Evolutionary conservation across 1,140 invertebrate genomes (phyloP).

Genomic region (Bombus ignitus): DNA sequence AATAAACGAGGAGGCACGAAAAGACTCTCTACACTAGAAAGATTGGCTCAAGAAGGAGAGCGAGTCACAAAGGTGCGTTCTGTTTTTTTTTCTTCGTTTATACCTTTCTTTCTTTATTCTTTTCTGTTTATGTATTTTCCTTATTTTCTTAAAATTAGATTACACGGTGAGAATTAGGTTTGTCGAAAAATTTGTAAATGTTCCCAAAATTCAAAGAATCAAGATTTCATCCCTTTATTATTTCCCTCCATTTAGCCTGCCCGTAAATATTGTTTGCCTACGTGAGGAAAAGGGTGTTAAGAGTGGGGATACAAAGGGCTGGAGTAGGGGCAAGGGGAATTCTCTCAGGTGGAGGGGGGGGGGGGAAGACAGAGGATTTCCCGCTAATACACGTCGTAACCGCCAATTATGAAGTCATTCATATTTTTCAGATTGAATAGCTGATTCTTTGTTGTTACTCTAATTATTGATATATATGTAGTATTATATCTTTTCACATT

Average conservation of each 20-base stretch:
- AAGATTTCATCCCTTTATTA: constrained; percentile 28
- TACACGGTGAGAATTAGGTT: background rate
- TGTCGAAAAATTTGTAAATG: constrained; percentile 21
- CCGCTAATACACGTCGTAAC: constrained; percentile 42
- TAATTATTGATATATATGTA: background rate
- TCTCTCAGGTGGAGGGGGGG: constrained; percentile 1
- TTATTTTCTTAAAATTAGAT: background rate
- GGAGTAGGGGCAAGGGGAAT: constrained; percentile 20
- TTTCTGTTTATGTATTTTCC: background rate
- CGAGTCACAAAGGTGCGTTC: constrained; percentile 80
- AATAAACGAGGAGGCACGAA: constrained; percentile 80
- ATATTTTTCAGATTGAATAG: background rate
- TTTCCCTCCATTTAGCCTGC: constrained; percentile 67
- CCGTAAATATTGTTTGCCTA: constrained; percentile 61
- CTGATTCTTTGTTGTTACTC: constrained; percentile 13
- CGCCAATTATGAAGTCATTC: constrained; percentile 62
- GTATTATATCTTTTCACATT: background rate
- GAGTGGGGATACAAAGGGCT: constrained; percentile 38
- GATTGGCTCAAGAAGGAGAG: constrained; percentile 82
- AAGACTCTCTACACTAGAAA: constrained; percentile 81
- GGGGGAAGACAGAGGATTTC: constrained; percentile 10
- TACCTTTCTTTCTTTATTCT: background rate
- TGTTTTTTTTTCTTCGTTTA: background rate
- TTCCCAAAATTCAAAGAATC: constrained; percentile 8
- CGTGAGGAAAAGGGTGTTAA: constrained; percentile 44